Percentiles rank a stretch among this genome's conserved stretches.
Conservation (phyloP, 2,113 vertebrate species). For the Phycodurus eques region DNA sequence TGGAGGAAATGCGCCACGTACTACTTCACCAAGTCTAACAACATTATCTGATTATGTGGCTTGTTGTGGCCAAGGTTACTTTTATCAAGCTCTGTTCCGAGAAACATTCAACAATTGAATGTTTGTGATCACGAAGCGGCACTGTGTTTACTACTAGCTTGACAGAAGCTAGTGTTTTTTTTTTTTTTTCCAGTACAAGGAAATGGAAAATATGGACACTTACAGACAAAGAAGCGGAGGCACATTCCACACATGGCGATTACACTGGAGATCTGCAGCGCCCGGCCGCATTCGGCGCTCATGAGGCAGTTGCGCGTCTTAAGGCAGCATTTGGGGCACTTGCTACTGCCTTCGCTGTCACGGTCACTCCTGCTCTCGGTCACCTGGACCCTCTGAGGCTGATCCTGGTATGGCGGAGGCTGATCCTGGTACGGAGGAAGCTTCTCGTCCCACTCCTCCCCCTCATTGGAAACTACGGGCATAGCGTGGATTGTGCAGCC, state of each 20-base stretch:
- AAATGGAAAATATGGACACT: constrained; percentile 35
- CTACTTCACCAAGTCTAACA: background rate
- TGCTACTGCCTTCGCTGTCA: constrained; percentile 4
- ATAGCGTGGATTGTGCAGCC: background rate
- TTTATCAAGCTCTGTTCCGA: background rate
- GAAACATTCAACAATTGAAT: background rate
- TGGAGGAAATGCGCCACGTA: background rate
- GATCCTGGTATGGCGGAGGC: background rate
- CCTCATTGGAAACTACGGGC: background rate
- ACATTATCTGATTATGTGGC: background rate
- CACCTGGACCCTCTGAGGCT: background rate
- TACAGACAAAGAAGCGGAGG: constrained; percentile 64
- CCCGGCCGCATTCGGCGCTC: constrained; percentile 70
- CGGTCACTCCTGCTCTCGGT: background rate
- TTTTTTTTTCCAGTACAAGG: background rate
- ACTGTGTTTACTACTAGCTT: background rate
- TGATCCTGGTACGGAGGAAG: background rate
- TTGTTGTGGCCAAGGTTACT: background rate
- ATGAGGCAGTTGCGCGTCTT: constrained; percentile 66
- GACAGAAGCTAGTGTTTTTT: background rate
- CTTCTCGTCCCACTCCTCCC: background rate
- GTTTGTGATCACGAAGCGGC: background rate
- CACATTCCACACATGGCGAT: constrained; percentile 70
- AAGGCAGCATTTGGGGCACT: constrained; percentile 67
- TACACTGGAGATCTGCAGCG: constrained; percentile 66